phyloP scores from a whole-genome alignment of 2,888 invertebrate genomes.

The Cheilosia impressa region DNA sequence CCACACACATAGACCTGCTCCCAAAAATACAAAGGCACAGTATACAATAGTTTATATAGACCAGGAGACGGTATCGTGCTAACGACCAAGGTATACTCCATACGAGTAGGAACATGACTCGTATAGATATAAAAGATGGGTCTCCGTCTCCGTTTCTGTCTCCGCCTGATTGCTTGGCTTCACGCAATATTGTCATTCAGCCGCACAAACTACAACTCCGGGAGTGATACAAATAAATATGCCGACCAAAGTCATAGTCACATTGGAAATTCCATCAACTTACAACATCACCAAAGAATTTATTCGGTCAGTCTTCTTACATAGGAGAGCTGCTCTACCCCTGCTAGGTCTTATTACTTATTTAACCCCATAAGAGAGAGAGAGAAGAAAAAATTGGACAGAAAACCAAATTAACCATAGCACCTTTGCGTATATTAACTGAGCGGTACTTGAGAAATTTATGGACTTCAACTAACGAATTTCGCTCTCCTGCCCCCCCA shows the following conservation, averaged over 20 bases:
- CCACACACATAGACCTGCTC: background rate
- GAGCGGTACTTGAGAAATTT: conserved; percentile 54
- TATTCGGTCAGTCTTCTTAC: conserved; percentile 38
- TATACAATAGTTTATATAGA: conserved; percentile 53
- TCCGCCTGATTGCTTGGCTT: conserved; percentile 63
- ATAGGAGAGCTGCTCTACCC: background rate
- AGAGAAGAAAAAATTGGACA: conserved; percentile 26
- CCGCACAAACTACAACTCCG: conserved; percentile 31
- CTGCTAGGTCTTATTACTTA: conserved; percentile 31
- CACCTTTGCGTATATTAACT: conserved; percentile 57
- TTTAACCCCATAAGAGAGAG: conserved; percentile 23
- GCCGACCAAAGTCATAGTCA: background rate
- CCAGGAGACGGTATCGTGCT: conserved; percentile 15
- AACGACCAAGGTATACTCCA: conserved; percentile 5
- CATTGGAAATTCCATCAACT: conserved; percentile 71
- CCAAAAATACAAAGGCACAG: conserved; percentile 26
- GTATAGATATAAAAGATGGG: conserved; percentile 44
- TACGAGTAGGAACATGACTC: conserved; percentile 1
- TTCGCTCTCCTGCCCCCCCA: conserved; percentile 3
- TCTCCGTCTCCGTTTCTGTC: no score
- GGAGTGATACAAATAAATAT: conserved; percentile 56
- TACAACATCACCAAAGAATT: conserved; percentile 46
- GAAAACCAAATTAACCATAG: conserved; percentile 63
- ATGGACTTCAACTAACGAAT: conserved; percentile 47
- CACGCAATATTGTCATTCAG: conserved; percentile 73